Evolutionary conservation across 2,888 invertebrate species (phyloP).

Genomic region (Hipparchia semele): DNA sequence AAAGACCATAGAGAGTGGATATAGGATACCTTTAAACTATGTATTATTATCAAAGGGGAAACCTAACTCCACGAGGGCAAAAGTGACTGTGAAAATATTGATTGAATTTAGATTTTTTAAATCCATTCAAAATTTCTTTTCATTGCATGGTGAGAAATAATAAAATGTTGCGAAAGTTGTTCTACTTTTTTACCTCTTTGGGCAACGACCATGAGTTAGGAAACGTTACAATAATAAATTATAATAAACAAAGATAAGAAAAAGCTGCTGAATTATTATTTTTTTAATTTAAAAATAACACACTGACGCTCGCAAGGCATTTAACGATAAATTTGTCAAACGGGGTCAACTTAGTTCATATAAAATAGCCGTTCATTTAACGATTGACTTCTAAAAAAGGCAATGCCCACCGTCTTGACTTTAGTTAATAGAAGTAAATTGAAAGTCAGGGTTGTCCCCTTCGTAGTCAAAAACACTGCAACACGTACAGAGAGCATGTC

Average conservation of each 20-base stretch:
- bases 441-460: conserved; percentile 54
- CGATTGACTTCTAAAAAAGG: conserved; percentile 26
- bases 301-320: conserved; percentile 10
- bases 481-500: conserved; percentile 40
- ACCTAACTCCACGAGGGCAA: too few relatives aligned
- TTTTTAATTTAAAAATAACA: not conserved
- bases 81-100: too few relatives aligned
- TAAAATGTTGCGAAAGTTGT: too few relatives aligned
- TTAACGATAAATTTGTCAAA: conserved; percentile 17
- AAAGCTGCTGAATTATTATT: not conserved
- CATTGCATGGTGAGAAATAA: too few relatives aligned
- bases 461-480: conserved; percentile 39
- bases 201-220: not conserved
- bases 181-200: not conserved
- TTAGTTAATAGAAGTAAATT: conserved; percentile 44
- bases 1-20: too few relatives aligned
- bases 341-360: conserved; percentile 22
- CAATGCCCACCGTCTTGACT: conserved; percentile 24
- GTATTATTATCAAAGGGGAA: too few relatives aligned
- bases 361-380: conserved; percentile 26
- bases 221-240: not conserved
- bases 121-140: too few relatives aligned
- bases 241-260: not conserved
- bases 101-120: too few relatives aligned
- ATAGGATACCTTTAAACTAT: too few relatives aligned